phyloP scores from a whole-genome alignment of 2,888 invertebrate species.

The Zele albiditarsus region DNA sequence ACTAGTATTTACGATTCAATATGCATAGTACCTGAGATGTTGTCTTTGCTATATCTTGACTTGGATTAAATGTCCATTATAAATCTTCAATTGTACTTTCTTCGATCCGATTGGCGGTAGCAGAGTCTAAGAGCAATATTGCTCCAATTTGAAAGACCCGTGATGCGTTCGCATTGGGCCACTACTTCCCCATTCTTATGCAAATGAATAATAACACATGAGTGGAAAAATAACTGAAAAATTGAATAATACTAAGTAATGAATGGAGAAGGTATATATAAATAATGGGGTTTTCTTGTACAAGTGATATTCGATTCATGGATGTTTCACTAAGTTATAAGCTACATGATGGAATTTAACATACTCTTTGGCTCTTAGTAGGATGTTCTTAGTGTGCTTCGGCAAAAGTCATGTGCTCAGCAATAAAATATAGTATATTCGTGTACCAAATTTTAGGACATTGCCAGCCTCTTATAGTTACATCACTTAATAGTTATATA shows the following conservation, averaged over 20 bases:
- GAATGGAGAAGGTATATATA: not conserved
- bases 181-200: slow-evolving; percentile 81
- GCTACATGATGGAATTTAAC: slow-evolving; percentile 79
- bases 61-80: slow-evolving; percentile 51
- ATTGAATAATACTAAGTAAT: no score
- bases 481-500: no score
- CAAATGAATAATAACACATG: not conserved
- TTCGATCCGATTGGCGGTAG: slow-evolving; percentile 72
- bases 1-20: slow-evolving; percentile 40
- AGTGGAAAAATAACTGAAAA: no score
- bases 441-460: no score
- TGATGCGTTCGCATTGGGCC: slow-evolving; percentile 77
- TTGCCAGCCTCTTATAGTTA: no score
- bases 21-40: slow-evolving; percentile 49
- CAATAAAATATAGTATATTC: slow-evolving; percentile 81
- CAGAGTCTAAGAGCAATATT: slow-evolving; percentile 82
- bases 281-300: slow-evolving; percentile 74
- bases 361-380: slow-evolving; percentile 77
- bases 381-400: slow-evolving; percentile 77
- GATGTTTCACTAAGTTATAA: slow-evolving; percentile 83
- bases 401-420: slow-evolving; percentile 82
- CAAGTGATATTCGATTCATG: slow-evolving; percentile 82
- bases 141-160: slow-evolving; percentile 81
- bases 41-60: slow-evolving; percentile 46
- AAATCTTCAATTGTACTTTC: slow-evolving; percentile 60